phyloP scores from a whole-genome alignment of 2,888 invertebrate species.

The Agonopterix heracliana region DNA sequence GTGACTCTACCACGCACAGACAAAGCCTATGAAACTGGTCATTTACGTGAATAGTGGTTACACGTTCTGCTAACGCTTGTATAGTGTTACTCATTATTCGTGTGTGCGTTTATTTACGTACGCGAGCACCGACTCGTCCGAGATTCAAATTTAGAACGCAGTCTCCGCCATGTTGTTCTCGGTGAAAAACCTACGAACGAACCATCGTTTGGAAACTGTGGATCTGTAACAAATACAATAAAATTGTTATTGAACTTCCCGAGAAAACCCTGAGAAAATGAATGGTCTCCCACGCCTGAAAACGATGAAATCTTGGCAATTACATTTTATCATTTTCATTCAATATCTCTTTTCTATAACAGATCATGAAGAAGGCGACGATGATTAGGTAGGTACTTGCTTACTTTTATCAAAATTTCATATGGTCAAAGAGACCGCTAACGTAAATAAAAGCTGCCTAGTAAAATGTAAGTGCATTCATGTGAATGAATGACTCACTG shows the following conservation, averaged over 20 bases:
- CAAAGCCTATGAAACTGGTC: not conserved
- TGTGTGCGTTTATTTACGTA: constrained; percentile 77
- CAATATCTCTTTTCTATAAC: too few species aligned
- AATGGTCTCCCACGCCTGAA: not conserved
- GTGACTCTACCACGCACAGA: not conserved
- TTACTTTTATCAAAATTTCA: too few species aligned
- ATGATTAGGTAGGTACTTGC: too few species aligned
- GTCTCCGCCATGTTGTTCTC: constrained; percentile 72
- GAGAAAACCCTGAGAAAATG: not conserved
- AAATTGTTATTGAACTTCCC: not conserved
- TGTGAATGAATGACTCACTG: constrained; percentile 65
- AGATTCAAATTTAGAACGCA: constrained; percentile 75
- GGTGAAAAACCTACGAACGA: constrained; percentile 72
- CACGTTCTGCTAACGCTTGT: constrained; percentile 54
- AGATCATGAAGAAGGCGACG: too few species aligned
- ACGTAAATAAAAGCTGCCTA: constrained; percentile 49
- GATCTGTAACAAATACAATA: constrained; percentile 42
- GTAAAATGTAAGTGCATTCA: constrained; percentile 50
- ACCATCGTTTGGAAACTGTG: constrained; percentile 53
- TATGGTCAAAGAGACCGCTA: constrained; percentile 24
- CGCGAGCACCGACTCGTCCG: constrained; percentile 76
- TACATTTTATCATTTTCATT: too few species aligned
- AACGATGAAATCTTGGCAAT: too few species aligned
- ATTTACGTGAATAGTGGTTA: not conserved
- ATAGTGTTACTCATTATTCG: constrained; percentile 71